Conservation (phyloP, 2,888 invertebrate species). For the Thyatira batis region DNA sequence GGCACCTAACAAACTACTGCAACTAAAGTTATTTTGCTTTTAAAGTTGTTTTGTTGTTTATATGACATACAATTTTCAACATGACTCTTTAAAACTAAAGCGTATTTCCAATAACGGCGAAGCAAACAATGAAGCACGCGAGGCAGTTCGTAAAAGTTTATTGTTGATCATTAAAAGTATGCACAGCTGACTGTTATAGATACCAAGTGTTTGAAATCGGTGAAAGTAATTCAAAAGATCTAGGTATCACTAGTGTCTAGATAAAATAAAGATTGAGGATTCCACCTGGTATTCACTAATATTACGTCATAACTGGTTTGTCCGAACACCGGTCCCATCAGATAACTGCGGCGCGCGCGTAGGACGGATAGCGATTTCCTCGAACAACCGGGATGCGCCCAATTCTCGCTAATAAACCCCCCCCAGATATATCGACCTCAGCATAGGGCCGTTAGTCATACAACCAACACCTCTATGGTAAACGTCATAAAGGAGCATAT, state of each 20-base stretch:
- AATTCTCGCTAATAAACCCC: conserved; percentile 80
- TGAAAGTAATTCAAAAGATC: too few species aligned
- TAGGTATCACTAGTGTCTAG: not conserved
- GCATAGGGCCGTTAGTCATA: conserved; percentile 44
- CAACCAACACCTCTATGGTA: conserved; percentile 62
- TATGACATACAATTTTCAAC: too few species aligned
- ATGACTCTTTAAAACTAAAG: too few species aligned
- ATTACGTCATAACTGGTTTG: conserved; percentile 56
- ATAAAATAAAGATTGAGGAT: too few species aligned
- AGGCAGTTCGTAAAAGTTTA: not conserved
- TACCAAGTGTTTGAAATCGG: not conserved
- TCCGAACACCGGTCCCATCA: conserved; percentile 63
- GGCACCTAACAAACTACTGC: too few species aligned
- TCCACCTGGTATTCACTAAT: conserved; percentile 58
- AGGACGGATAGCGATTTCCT: conserved; percentile 77
- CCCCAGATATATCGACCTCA: conserved; percentile 70
- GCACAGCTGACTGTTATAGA: not conserved
- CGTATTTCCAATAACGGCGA: not conserved
- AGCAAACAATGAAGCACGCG: not conserved
- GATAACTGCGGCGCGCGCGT: conserved; percentile 65
- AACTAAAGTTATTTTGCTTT: too few species aligned
- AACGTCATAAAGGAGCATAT: conserved; percentile 57
- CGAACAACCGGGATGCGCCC: conserved; percentile 80
- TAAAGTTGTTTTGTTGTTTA: too few species aligned
- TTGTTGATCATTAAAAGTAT: not conserved